Percentiles rank a stretch among this genome's conserved stretches.
phyloP scores from a whole-genome alignment of 2,113 vertebrate species.

The Pituophis catenifer region DNA sequence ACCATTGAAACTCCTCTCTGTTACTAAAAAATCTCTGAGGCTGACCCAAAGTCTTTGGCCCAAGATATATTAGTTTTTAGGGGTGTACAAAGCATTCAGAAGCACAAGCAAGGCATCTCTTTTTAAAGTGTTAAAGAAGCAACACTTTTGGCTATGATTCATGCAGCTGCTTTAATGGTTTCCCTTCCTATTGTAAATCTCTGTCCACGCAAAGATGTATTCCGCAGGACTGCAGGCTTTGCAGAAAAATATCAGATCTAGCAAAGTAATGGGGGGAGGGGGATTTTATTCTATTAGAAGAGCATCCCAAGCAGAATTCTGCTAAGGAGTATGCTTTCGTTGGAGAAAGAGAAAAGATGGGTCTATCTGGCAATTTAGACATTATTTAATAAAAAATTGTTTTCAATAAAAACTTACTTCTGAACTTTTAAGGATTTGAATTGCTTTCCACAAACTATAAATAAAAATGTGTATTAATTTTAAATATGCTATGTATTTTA shows the following conservation, averaged over 20 bases:
- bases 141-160: not conserved
- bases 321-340: not conserved
- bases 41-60: not conserved
- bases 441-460: not conserved
- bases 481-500: not conserved
- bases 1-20: not conserved
- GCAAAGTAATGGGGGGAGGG: not conserved
- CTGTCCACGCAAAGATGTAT: not conserved
- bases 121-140: not conserved
- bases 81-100: not conserved
- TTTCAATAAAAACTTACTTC: not conserved
- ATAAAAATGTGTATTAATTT: not conserved
- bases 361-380: not conserved
- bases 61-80: not conserved
- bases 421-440: not conserved
- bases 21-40: not conserved
- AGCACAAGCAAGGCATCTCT: not conserved
- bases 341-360: not conserved
- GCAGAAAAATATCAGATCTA: not conserved
- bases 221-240: not conserved
- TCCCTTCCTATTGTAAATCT: not conserved
- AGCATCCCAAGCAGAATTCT: not conserved
- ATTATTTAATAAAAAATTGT: not conserved
- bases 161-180: not conserved
- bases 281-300: not conserved